These are phyloP conservation scores for Muntiacus muntjak DNA, from an alignment of 2,113 vertebrate genomes.

Conservation along the genomic window DNA sequence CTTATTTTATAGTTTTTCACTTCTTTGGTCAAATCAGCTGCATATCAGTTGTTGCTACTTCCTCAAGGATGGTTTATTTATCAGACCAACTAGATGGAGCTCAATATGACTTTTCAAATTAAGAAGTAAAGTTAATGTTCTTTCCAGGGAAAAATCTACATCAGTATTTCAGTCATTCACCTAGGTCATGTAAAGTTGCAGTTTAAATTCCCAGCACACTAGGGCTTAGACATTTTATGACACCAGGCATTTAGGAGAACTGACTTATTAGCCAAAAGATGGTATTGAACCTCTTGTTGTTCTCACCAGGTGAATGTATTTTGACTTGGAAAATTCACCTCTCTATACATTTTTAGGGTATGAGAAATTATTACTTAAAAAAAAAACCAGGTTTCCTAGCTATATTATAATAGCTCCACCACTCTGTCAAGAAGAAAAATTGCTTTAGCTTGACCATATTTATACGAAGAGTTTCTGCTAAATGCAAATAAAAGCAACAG, in stretches of 20 bases:
- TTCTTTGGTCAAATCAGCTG: conserved; percentile 14
- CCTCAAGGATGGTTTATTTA: conserved; percentile 37
- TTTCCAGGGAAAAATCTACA: neutral
- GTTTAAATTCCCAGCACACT: conserved; percentile 48
- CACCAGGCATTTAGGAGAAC: neutral
- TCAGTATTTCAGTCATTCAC: conserved; percentile 44
- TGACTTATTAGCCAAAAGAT: conserved; percentile 58
- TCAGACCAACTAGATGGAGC: neutral
- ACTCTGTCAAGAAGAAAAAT: neutral
- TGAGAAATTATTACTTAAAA: neutral
- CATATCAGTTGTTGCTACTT: conserved; percentile 3
- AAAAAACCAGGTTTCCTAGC: neutral
- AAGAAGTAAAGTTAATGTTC: conserved; percentile 50
- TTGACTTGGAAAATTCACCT: neutral
- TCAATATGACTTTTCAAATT: conserved; percentile 48
- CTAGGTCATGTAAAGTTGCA: conserved; percentile 38
- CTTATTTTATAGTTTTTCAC: conserved; percentile 48
- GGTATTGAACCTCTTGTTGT: neutral
- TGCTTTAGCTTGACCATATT: neutral
- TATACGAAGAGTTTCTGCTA: neutral
- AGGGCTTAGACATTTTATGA: conserved; percentile 28
- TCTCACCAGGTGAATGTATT: neutral
- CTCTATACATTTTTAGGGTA: neutral
- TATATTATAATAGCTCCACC: neutral
- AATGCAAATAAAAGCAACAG: neutral